phyloP scores from a whole-genome alignment of 2,113 vertebrate species.

The Oophaga pumilio region DNA sequence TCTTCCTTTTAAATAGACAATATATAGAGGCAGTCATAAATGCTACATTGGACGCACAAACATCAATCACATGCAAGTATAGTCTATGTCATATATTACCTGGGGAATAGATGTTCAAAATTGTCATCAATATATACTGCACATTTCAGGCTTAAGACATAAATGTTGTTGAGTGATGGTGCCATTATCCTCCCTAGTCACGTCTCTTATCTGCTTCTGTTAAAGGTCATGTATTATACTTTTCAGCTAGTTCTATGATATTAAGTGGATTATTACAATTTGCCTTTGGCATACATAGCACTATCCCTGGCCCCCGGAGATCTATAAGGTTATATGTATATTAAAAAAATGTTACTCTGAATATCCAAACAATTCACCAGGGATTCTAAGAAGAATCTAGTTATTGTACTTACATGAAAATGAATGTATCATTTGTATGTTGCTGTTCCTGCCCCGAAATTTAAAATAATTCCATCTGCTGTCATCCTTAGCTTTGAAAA shows the following conservation, averaged over 20 bases:
- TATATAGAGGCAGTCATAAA: too few relatives aligned
- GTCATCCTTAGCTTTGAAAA: conserved; percentile 45
- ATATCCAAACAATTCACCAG: not conserved
- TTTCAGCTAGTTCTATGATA: not conserved
- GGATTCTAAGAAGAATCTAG: not conserved
- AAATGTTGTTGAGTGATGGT: not conserved
- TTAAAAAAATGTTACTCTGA: not conserved
- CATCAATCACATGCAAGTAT: too few relatives aligned
- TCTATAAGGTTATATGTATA: conserved; percentile 1
- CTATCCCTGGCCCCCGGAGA: not conserved
- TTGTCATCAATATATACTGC: not conserved
- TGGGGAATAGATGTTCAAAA: not conserved
- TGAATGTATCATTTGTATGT: conserved; percentile 19
- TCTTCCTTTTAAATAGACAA: too few relatives aligned
- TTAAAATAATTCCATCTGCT: conserved; percentile 29
- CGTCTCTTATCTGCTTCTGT: not conserved
- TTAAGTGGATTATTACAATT: not conserved
- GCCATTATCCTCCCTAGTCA: not conserved
- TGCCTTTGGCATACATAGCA: not conserved
- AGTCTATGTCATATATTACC: too few relatives aligned
- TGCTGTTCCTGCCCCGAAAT: conserved; percentile 4
- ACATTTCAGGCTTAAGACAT: not conserved
- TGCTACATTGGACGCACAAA: too few relatives aligned
- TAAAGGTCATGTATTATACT: not conserved
- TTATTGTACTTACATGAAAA: conserved; percentile 21